A percentile compares a stretch with the other conserved stretches of the same genome.
Evolutionary conservation across 1,140 invertebrate genomes (phyloP).

Genomic region (Drosophila tristis): DNA sequence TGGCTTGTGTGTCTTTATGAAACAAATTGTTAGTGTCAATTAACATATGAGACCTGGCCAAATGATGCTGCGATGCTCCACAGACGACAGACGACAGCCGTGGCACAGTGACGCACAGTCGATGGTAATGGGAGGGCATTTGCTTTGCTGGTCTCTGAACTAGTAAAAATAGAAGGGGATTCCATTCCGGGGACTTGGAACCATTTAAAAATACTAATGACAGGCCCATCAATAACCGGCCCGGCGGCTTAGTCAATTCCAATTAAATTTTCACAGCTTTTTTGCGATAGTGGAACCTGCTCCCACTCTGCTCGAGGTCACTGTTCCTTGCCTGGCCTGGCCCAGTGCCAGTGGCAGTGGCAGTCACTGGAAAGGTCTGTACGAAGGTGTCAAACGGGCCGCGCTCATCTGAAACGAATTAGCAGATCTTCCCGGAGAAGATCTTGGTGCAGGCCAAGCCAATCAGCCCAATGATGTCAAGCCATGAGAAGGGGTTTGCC

Average conservation of each 20-base stretch:
- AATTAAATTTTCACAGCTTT: slow-evolving; percentile 50
- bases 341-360: slow-evolving; percentile 14
- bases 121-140: background rate
- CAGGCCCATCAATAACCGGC: slow-evolving; percentile 32
- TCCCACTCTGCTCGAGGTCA: slow-evolving; percentile 26
- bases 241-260: slow-evolving; percentile 37
- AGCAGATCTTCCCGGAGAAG: slow-evolving; percentile 34
- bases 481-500: background rate
- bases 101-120: slow-evolving; percentile 51
- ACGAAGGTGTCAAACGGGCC: slow-evolving; percentile 50
- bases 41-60: slow-evolving; percentile 68
- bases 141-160: slow-evolving; percentile 13
- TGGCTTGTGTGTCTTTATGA: slow-evolving; percentile 31
- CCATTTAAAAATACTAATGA: slow-evolving; percentile 42
- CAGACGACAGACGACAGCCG: slow-evolving; percentile 8
- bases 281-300: slow-evolving; percentile 18
- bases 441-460: background rate
- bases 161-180: slow-evolving; percentile 41
- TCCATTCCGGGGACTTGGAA: slow-evolving; percentile 29
- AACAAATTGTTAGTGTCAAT: slow-evolving; percentile 74
- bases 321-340: slow-evolving; percentile 45
- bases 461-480: slow-evolving; percentile 29
- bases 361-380: background rate
- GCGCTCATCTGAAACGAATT: slow-evolving; percentile 56
- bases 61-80: slow-evolving; percentile 23